Percentiles rank a stretch among this genome's conserved stretches.
Conservation (phyloP, 2,797 vertebrate species). For the Sandelia bainsii region DNA sequence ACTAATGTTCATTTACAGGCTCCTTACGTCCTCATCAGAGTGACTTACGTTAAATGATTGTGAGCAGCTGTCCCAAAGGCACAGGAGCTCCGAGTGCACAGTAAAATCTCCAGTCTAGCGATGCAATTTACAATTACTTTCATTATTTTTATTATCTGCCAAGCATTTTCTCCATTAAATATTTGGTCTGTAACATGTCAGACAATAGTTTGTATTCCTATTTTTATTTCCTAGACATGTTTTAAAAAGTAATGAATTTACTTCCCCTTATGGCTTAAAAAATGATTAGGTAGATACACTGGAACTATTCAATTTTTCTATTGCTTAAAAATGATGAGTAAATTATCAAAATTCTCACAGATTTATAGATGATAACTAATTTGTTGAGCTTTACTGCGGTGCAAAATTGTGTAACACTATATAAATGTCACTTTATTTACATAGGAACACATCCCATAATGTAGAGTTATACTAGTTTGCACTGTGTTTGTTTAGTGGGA, state of each 20-base stretch:
- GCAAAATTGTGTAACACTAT: background rate
- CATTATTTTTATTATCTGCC: background rate
- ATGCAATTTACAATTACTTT: background rate
- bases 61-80: background rate
- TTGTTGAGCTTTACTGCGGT: background rate
- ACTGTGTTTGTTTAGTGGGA: slow-evolving; percentile 57
- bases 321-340: background rate
- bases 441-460: background rate
- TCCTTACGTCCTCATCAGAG: background rate
- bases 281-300: background rate
- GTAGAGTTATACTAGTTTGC: background rate
- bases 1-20: background rate
- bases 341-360: background rate
- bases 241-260: background rate
- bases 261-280: no score
- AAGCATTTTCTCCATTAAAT: background rate
- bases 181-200: no score
- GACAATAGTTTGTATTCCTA: no score
- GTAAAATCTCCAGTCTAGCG: background rate
- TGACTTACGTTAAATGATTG: background rate
- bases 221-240: no score
- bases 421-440: background rate
- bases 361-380: background rate
- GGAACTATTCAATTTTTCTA: no score
- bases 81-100: background rate